Evolutionary conservation across 1,140 invertebrate genomes (phyloP).

Genomic region (Condylostylus longicornis): DNA sequence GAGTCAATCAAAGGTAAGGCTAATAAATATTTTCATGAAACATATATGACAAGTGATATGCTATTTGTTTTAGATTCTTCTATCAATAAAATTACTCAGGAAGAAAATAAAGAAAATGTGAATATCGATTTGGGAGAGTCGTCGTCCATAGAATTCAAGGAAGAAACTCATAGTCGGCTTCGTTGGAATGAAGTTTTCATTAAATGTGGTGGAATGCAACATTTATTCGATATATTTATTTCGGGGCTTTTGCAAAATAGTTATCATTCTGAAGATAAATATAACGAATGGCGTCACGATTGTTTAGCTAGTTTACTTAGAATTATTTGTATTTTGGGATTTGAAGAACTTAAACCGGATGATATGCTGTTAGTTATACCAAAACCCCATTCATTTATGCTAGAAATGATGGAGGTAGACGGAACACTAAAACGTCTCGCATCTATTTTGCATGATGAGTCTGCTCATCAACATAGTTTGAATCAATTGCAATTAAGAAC

Average conservation of each 20-base stretch:
- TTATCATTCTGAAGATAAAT: conserved; percentile 41
- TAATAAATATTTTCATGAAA: no score
- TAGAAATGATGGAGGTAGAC: conserved; percentile 69
- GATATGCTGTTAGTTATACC: conserved; percentile 49
- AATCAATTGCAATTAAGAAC: conserved; percentile 60
- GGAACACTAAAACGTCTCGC: conserved; percentile 67
- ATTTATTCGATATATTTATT: conserved; percentile 85
- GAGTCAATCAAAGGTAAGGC: no score
- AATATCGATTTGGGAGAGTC: no score
- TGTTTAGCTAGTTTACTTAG: conserved; percentile 71
- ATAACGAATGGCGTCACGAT: conserved; percentile 87
- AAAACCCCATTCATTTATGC: conserved; percentile 51
- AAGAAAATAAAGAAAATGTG: no score
- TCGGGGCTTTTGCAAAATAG: conserved; percentile 53
- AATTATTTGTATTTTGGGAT: conserved; percentile 64
- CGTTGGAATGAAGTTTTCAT: conserved; percentile 70
- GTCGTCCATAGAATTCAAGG: no score
- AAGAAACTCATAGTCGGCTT: no score
- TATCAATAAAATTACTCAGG: no score
- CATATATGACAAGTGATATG: no score
- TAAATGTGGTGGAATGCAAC: conserved; percentile 66
- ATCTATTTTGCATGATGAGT: conserved; percentile 74
- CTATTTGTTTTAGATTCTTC: no score
- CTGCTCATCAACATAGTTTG: conserved; percentile 48
- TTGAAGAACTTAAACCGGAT: conserved; percentile 40